phyloP scores from a whole-genome alignment of 1,140 invertebrate genomes.

The Phymastichus coffea region DNA sequence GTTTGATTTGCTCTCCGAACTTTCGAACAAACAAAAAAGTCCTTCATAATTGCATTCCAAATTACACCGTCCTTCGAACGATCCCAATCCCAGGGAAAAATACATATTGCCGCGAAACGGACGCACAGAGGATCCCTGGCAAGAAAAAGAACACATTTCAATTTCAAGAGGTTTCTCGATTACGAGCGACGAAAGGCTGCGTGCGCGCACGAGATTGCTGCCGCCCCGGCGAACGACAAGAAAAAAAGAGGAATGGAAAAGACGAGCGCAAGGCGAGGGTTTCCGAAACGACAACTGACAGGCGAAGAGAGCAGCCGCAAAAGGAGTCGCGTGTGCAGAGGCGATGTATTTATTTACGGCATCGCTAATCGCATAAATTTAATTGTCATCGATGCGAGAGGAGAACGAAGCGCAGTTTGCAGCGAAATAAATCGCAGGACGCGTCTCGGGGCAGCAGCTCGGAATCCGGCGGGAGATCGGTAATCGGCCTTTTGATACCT shows the following conservation, averaged over 20 bases:
- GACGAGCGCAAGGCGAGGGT: too few relatives aligned
- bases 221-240: not conserved
- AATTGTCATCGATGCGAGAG: not conserved
- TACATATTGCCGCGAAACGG: not conserved
- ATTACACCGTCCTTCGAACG: too few relatives aligned
- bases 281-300: too few relatives aligned
- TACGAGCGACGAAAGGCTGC: conserved; percentile 8
- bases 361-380: conserved; percentile 5
- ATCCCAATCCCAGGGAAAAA: too few relatives aligned
- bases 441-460: not conserved
- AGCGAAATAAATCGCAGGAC: too few relatives aligned
- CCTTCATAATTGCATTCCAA: conserved; percentile 14
- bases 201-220: not conserved
- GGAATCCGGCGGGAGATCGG: conserved; percentile 1
- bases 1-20: too few relatives aligned
- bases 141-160: conserved; percentile 12
- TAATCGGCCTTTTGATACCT: conserved; percentile 14
- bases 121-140: too few relatives aligned
- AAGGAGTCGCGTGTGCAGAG: not conserved
- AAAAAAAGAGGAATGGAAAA: not conserved
- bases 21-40: too few relatives aligned
- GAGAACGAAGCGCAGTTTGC: too few relatives aligned
- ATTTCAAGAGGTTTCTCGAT: conserved; percentile 16
- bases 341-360: conserved; percentile 15
- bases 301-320: too few relatives aligned